phyloP scores from a whole-genome alignment of 2,797 vertebrate genomes.

The Forpus xanthops region DNA sequence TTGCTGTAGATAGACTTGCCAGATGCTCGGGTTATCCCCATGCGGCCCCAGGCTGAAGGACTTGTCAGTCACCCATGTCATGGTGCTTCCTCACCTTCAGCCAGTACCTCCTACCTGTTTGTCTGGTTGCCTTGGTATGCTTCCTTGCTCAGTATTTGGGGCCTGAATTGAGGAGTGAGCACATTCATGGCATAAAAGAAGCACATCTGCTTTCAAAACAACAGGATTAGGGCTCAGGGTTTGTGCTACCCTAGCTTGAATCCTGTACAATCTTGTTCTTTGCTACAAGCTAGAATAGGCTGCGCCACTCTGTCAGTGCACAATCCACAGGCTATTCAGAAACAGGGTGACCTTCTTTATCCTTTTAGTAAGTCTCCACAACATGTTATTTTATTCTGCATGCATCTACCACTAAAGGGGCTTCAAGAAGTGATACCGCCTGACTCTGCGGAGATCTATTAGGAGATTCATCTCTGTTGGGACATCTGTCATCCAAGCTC shows the following conservation, averaged over 20 bases:
- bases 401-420: rapidly evolving
- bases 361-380: not conserved
- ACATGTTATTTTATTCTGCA: not conserved
- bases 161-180: not conserved
- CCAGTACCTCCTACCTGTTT: not conserved
- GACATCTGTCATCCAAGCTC: not conserved
- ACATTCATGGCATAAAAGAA: not conserved
- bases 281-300: not conserved
- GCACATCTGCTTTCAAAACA: not conserved
- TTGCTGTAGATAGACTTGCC: not conserved
- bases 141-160: not conserved
- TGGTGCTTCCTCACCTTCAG: not conserved
- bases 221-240: not conserved
- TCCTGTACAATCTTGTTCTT: not conserved
- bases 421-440: not conserved
- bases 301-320: rapidly evolving
- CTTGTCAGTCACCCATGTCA: rapidly evolving
- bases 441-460: not conserved
- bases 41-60: not conserved
- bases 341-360: rapidly evolving
- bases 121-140: not conserved
- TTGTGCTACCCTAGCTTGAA: not conserved
- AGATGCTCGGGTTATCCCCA: not conserved
- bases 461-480: not conserved
- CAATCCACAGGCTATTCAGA: not conserved